A percentile compares a stretch with the other conserved stretches of the same genome.
Conservation (phyloP, 2,113 vertebrate species). For the Brachyhypopomus occidentalis region DNA sequence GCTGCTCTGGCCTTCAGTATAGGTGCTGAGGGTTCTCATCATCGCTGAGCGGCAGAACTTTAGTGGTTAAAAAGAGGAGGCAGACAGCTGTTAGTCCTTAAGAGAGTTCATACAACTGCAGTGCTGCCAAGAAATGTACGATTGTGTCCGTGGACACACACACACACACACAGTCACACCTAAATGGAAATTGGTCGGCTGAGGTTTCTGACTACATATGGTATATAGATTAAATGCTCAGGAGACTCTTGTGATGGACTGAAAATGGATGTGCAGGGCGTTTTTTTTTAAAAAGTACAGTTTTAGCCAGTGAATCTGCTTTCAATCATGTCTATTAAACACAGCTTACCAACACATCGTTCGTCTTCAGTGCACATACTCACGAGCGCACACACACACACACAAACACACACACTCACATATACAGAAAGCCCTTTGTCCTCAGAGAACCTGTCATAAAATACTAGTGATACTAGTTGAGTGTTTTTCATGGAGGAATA, state of each 20-base stretch:
- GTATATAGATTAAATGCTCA: conserved; percentile 39
- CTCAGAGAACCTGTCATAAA: conserved; percentile 41
- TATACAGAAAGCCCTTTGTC: conserved; percentile 21
- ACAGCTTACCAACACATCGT: conserved; percentile 35
- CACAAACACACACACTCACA: not conserved
- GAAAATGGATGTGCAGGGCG: conserved; percentile 20
- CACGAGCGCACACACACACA: not conserved
- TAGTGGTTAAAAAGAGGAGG: not conserved
- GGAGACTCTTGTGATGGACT: conserved; percentile 32
- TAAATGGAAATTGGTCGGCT: conserved; percentile 4
- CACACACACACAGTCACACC: conserved; percentile 9
- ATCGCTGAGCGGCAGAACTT: not conserved
- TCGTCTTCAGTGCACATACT: conserved; percentile 1
- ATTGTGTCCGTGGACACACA: not conserved
- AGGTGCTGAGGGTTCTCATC: not conserved
- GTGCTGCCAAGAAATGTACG: conserved; percentile 1
- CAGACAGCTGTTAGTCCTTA: conserved; percentile 2
- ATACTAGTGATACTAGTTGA: conserved; percentile 10
- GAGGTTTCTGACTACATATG: conserved; percentile 35
- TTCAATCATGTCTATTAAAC: conserved; percentile 43
- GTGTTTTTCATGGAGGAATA: conserved; percentile 24
- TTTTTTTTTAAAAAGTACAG: conserved; percentile 2
- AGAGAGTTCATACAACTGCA: not conserved
- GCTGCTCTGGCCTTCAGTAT: not conserved
- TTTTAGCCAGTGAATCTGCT: conserved; percentile 31